Conservation (phyloP, 1,140 invertebrate genomes). For the Saxidomus purpurata region DNA sequence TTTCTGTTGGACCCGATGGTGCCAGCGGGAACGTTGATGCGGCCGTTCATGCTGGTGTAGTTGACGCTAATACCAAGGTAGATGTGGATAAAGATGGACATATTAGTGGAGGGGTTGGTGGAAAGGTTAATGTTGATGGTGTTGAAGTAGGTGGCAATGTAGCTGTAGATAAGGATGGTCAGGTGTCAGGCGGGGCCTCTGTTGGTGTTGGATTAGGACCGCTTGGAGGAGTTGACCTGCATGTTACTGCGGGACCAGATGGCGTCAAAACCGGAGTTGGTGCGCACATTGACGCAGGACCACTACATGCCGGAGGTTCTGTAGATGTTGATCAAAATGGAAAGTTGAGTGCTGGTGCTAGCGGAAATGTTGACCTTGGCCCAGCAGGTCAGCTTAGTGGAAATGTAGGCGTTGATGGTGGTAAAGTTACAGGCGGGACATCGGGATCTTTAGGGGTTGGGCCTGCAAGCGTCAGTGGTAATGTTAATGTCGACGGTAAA, state of each 20-base stretch:
- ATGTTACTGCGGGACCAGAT: conserved; percentile 40
- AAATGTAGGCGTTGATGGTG: conserved; percentile 19
- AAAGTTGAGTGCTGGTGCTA: conserved; percentile 19
- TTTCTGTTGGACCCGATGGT: conserved; percentile 54
- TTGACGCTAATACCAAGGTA: conserved; percentile 42
- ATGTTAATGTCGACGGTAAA: conserved; percentile 22
- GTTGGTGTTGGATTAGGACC: conserved; percentile 34
- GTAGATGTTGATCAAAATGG: conserved; percentile 43
- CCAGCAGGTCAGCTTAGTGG: background rate
- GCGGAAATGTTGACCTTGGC: conserved; percentile 8
- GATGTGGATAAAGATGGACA: conserved; percentile 44
- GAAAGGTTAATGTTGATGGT: conserved; percentile 32
- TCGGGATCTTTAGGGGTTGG: conserved; percentile 11
- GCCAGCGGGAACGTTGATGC: conserved; percentile 22
- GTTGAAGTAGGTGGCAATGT: conserved; percentile 48
- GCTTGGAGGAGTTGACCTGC: conserved; percentile 39
- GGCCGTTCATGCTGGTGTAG: conserved; percentile 49
- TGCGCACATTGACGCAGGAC: conserved; percentile 37
- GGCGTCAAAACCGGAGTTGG: conserved; percentile 36
- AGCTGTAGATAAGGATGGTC: conserved; percentile 15
- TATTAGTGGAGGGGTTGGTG: conserved; percentile 33
- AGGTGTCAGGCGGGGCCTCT: conserved; percentile 33
- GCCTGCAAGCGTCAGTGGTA: background rate
- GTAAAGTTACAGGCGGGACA: background rate
- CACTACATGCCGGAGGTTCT: conserved; percentile 9